phyloP scores from a whole-genome alignment of 1,140 invertebrate species.

The Reticulitermes speratus region DNA sequence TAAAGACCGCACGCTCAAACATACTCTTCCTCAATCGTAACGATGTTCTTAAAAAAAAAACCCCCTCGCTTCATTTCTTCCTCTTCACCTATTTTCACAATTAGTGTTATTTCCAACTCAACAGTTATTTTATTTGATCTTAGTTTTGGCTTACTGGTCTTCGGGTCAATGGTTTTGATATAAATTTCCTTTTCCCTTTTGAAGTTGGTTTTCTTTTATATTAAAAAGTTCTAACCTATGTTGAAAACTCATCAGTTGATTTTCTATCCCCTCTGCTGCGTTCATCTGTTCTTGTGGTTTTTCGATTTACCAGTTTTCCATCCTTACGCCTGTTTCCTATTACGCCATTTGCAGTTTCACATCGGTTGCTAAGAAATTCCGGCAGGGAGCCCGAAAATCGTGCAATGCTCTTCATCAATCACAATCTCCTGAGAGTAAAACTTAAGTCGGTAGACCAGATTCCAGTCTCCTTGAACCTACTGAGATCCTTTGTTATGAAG shows the following conservation, averaged over 20 bases:
- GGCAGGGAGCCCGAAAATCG: background rate
- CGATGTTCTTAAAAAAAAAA: too few relatives aligned
- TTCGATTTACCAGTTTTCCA: background rate
- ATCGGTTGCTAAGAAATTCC: background rate
- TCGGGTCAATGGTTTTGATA: background rate
- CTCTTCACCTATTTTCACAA: background rate
- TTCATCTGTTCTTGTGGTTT: background rate
- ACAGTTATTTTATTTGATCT: background rate
- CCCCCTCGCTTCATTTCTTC: background rate
- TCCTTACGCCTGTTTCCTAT: background rate
- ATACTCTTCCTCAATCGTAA: too few relatives aligned
- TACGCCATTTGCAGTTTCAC: background rate
- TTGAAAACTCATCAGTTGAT: background rate
- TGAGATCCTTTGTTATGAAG: background rate
- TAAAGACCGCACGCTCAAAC: too few relatives aligned
- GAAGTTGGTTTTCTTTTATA: too few relatives aligned
- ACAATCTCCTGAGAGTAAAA: background rate
- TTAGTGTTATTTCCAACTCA: conserved; percentile 10
- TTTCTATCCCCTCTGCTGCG: background rate
- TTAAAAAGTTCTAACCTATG: background rate
- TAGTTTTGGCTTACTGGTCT: background rate
- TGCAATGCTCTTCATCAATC: conserved; percentile 5
- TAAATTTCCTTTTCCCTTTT: background rate
- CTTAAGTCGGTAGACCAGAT: background rate
- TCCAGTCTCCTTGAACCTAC: background rate